Evolutionary conservation across 2,888 invertebrate species (phyloP), one percentile per base, ranked within the genome.

Genomic region (Mimachlamys varia): DNA sequence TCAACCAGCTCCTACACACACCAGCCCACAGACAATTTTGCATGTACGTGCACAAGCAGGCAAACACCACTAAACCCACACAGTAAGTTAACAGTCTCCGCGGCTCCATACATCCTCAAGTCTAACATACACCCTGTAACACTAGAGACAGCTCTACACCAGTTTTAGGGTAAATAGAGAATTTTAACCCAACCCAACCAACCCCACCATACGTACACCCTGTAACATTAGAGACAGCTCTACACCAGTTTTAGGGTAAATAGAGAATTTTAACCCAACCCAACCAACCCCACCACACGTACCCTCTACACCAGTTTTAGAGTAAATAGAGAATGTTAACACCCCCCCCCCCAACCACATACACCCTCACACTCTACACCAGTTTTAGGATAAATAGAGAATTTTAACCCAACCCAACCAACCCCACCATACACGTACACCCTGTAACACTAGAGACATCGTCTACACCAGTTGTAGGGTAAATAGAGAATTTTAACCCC

Each of bases 51-150:
- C 76, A 76, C 22, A 76, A 33, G 12, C 33, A 33, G 22, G 33
- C 76, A 33, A 62, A 62, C 62, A 0, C 76, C 27, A 33, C 76
- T 15, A n/a, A n/a, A 33, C 76, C 76, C 76, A 76, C 76, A 76
- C 76, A 33, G 62, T 27, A 27, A 62, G 19, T 62, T 27, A n/a
- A 19, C 62, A 62, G 76, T 76, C 76, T 76, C 13, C 76, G 33
- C 27, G 76, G 27, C 76, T 76, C 76, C 76, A 76, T 7, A 76
- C 76, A 76, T 76, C 76, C 76, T 76, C 76, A 27, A 76, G 76
- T 76, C 76, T 33, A 33, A 76, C 33, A 12, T 76, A 33, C 76
- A 33, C 76, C 76, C 76, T 44, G 44, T 44, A 44, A 7, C 44
- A 44, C 44, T 44, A 22, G 17, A 62, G 17, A 62, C 5, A n/a